Evolutionary conservation across 2,888 invertebrate species (phyloP), one percentile per base, ranked within the genome.

Genomic region (Tachina grossa): DNA sequence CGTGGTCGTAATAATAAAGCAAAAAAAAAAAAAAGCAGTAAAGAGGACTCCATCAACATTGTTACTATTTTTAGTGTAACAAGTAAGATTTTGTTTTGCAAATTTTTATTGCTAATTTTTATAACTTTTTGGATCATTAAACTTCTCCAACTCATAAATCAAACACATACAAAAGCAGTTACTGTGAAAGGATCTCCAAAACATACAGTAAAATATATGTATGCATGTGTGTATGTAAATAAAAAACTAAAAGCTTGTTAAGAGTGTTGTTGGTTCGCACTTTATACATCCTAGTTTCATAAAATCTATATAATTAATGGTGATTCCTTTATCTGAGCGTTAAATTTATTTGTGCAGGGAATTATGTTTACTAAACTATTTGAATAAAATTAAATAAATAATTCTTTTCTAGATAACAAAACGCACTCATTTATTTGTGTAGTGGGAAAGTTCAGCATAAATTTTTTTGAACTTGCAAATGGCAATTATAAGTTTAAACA

Each of bases 111-210:
- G 51, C n/a, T 74, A 45, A 59, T 68, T 85, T 83, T 81, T 81
- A 85, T 69, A 78, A 74, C 72, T 68, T 68, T 49, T 53, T 68
- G 63, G 72, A 72, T 78, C 77, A 81, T 82, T 69, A 81, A 81
- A 22, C 69, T 69, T 69, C 55, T 69, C 41, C 5, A 74, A 57
- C 55, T 74, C 77, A 74, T 81, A 85, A 85, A 85, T 82, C 68
- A 57, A 59, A 69, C 49, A 75, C 68, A 57, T 66, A 16, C 55
- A 49, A 74, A 69, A 49, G 31, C 49, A 59, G 59, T 22, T 31
- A 47, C 1, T 45, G 47, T 63, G 31, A 5, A 31, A 0, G 63
- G 55, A 10, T 9, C 53, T 31, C 13, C 5, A n/a, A 8, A 39
- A 55, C 1, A 63, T 6, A 49, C 14, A 31, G 31, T 31, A 6